Base-by-base conservation (phyloP, 2,888 invertebrate genomes). In the Amphipoea lucens region DNA sequence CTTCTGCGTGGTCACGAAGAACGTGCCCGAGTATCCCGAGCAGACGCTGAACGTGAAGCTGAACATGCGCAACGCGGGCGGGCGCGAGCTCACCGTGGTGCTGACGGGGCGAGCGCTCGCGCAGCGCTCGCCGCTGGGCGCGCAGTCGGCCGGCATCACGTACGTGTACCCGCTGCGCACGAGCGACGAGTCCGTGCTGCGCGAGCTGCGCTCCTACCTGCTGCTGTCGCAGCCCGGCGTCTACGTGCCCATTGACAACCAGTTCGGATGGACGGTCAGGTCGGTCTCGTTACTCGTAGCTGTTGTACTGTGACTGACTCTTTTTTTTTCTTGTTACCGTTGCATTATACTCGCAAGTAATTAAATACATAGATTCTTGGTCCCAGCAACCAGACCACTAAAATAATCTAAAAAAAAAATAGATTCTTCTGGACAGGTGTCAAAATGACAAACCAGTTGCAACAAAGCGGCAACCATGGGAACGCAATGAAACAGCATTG, bases 171-270 rank as follows among this genome's bases (percentile, higher is more conserved):
- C 93, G 12, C 69, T 92, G 63, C n/a, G 70, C 72, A 81, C 87
- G 3, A 57, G 57, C 0, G 67, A 85, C 42, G 83, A 78, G 14
- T 79, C 74, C 0, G 75, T 48, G 40, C 92, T 94, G 81, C 85
- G 82, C 20, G 87, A 87, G 0, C 72, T 96, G 84, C 95, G 94
- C 90, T 87, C 87, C 67, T 93, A 96, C 81, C 84, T 97, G 86
- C 89, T 96, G 85, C 84, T 94, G 7, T 76, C 94, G 66, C 91
- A 95, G 85, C 92, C 96, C 0, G 93, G 84, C n/a, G 95, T 94
- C 90, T 97, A 97, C 85, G 92, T 96, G 82, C 95, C 96, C 4
- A 81, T 94, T 4, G 94, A 95, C 71, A 97, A 97, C 87, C 84
- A 89, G 0, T 95, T 90, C 84, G 93, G 92, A 0, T 97, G 97